Conservation (phyloP, 1,140 invertebrate species). For the Drosophila repleta region DNA sequence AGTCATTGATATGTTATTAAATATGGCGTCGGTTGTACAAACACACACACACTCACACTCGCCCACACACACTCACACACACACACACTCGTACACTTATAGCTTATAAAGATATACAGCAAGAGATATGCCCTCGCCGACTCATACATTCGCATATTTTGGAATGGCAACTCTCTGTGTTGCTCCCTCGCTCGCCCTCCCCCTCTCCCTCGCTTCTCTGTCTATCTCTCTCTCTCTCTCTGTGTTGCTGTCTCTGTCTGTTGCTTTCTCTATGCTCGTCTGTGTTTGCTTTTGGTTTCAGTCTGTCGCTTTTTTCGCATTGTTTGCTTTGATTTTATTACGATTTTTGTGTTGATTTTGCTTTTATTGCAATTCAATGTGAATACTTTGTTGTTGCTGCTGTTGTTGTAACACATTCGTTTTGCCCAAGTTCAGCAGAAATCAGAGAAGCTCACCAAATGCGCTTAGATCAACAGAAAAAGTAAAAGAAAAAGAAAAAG, state of each 20-base stretch:
- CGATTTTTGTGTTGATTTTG: slow-evolving; percentile 80
- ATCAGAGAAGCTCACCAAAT: slow-evolving; percentile 74
- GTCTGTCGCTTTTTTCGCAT: slow-evolving; percentile 50
- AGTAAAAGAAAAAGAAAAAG: neutral
- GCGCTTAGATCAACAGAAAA: slow-evolving; percentile 76
- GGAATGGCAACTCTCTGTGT: slow-evolving; percentile 2
- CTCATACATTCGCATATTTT: slow-evolving; percentile 16
- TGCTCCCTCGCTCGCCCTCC: neutral
- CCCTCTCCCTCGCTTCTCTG: neutral
- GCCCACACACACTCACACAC: neutral
- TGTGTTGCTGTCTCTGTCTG: neutral
- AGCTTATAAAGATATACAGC: slow-evolving; percentile 35
- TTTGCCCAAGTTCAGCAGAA: slow-evolving; percentile 63
- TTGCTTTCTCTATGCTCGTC: slow-evolving; percentile 18
- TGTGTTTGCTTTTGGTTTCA: slow-evolving; percentile 36
- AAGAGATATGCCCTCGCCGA: slow-evolving; percentile 30
- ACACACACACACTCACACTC: slow-evolving; percentile 27
- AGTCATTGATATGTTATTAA: slow-evolving; percentile 75
- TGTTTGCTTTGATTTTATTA: slow-evolving; percentile 81
- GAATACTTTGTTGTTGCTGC: slow-evolving; percentile 34
- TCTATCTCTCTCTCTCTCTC: neutral
- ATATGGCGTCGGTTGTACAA: slow-evolving; percentile 67
- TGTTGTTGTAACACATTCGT: slow-evolving; percentile 40
- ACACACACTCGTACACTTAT: slow-evolving; percentile 18
- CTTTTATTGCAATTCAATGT: slow-evolving; percentile 79